phyloP scores from a whole-genome alignment of 1,140 invertebrate species.

The Pinna nobilis region DNA sequence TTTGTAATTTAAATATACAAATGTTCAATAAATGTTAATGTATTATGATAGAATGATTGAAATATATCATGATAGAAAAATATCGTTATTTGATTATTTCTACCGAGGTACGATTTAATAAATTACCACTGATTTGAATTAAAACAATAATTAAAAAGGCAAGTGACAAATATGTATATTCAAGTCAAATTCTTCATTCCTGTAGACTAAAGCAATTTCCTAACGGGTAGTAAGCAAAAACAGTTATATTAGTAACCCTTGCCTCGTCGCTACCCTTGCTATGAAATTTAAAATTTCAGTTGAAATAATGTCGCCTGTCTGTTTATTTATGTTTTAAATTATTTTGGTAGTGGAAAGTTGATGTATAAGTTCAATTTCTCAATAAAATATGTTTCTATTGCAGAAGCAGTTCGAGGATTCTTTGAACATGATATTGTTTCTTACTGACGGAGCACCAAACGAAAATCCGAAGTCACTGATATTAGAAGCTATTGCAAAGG shows the following conservation, averaged over 20 bases:
- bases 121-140: no score
- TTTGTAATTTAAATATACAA: not conserved
- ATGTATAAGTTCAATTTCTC: not conserved
- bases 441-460: conserved; percentile 33
- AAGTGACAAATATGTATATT: no score
- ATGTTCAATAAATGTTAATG: not conserved
- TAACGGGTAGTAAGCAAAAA: not conserved
- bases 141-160: no score
- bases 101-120: no score
- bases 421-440: conserved; percentile 33
- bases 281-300: not conserved
- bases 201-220: not conserved
- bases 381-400: not conserved
- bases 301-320: not conserved
- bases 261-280: not conserved
- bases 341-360: not conserved
- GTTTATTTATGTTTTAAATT: not conserved
- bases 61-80: not conserved
- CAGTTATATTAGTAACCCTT: not conserved
- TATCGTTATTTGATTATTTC: no score
- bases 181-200: no score
- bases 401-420: conserved; percentile 39
- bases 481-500: conserved; percentile 20
- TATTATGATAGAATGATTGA: not conserved
- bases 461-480: conserved; percentile 26